Percentiles rank a stretch among this genome's conserved stretches.
Conservation (phyloP, 2,888 invertebrate genomes). For the Ecdyonurus torrentis region DNA sequence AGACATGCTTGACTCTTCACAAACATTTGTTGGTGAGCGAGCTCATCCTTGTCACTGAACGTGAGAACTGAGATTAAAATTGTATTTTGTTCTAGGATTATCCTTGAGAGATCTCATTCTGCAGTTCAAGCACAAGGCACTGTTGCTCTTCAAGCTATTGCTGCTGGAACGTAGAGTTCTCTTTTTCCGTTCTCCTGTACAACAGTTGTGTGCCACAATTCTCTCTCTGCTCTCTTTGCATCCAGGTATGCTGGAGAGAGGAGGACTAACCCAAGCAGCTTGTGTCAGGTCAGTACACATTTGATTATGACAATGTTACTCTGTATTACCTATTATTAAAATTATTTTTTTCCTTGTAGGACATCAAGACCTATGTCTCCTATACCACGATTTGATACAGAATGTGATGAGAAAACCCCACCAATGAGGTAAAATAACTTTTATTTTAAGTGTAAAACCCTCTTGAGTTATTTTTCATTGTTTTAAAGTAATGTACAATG, state of each 20-base stretch:
- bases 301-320: constrained; percentile 4
- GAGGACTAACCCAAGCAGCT: constrained; percentile 69
- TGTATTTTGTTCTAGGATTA: constrained; percentile 42
- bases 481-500: too few species aligned
- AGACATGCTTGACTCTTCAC: constrained; percentile 26
- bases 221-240: constrained; percentile 77
- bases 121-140: constrained; percentile 79
- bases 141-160: constrained; percentile 82
- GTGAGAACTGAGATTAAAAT: background rate
- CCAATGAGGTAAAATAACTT: background rate
- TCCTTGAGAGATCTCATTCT: constrained; percentile 65
- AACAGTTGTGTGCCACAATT: constrained; percentile 69
- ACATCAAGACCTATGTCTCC: constrained; percentile 55
- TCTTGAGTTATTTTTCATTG: too few species aligned
- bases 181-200: constrained; percentile 85
- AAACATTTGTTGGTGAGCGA: constrained; percentile 48
- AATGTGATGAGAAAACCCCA: background rate
- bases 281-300: constrained; percentile 59
- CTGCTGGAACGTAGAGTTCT: constrained; percentile 77
- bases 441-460: too few species aligned
- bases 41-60: background rate
- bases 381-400: constrained; percentile 33
- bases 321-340: constrained; percentile 3
- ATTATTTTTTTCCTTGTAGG: constrained; percentile 23
- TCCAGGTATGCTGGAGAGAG: constrained; percentile 76